Percentiles rank a stretch among this genome's conserved stretches.
These are phyloP conservation scores for Lateolabrax maculatus DNA, from an alignment of 2,797 vertebrate genomes.

Conservation along the genomic window DNA sequence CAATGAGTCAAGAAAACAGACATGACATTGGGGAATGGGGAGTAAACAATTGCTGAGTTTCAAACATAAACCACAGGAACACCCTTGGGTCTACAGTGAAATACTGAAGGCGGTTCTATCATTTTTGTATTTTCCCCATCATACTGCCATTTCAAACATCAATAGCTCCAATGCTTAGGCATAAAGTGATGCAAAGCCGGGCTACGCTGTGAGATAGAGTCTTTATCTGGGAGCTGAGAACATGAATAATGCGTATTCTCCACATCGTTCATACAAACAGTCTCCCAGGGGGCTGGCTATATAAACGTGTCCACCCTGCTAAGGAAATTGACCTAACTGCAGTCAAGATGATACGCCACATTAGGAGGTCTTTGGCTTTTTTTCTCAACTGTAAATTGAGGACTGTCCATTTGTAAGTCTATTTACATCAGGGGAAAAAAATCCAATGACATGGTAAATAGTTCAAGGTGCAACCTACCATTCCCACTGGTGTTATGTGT, in stretches of 20 bases:
- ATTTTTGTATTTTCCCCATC: constrained; percentile 62
- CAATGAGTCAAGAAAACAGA: constrained; percentile 63
- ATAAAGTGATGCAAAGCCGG: constrained; percentile 68
- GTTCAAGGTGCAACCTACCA: constrained; percentile 53
- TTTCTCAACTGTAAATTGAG: constrained; percentile 50
- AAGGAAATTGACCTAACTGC: constrained; percentile 73
- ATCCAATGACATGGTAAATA: constrained; percentile 68
- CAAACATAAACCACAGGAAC: constrained; percentile 67
- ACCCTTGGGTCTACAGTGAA: constrained; percentile 60
- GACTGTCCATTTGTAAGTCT: constrained; percentile 54
- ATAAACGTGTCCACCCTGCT: constrained; percentile 66
- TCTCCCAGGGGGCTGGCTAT: constrained; percentile 58
- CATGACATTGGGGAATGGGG: constrained; percentile 56
- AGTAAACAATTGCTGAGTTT: constrained; percentile 71
- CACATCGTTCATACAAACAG: constrained; percentile 68
- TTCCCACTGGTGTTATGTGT: constrained; percentile 47
- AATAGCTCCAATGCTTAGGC: constrained; percentile 63
- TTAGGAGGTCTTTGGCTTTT: constrained; percentile 56
- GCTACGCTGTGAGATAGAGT: constrained; percentile 56
- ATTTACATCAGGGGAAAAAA: constrained; percentile 53
- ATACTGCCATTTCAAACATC: constrained; percentile 71
- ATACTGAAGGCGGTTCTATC: constrained; percentile 60
- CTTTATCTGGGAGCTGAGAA: constrained; percentile 70
- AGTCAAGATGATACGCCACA: constrained; percentile 63
- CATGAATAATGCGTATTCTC: constrained; percentile 75